phyloP scores from a whole-genome alignment of 2,113 vertebrate species.

The Conger conger region DNA sequence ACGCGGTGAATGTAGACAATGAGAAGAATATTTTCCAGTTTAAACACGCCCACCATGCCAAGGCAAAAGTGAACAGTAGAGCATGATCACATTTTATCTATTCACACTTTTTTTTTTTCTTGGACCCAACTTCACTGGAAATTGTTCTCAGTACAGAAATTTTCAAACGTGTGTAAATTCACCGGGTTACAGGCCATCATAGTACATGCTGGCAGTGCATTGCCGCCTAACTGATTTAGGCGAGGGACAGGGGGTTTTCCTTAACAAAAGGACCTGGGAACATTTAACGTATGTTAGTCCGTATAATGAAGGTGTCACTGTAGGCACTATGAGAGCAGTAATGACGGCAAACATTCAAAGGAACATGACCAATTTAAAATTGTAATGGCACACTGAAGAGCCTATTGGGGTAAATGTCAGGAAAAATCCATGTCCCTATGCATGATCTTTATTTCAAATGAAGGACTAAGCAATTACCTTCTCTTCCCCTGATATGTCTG shows the following conservation, averaged over 20 bases:
- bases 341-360: no score
- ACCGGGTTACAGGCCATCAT: no score
- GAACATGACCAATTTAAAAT: no score
- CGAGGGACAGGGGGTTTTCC: no score
- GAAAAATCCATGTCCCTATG: no score
- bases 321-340: no score
- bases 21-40: background rate
- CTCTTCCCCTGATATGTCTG: conserved; percentile 86
- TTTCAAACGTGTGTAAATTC: background rate
- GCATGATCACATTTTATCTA: background rate
- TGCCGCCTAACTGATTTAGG: background rate
- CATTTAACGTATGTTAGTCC: no score
- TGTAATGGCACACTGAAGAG: no score
- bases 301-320: no score
- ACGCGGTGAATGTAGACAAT: background rate
- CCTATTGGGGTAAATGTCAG: no score
- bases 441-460: background rate
- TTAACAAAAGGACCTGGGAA: no score
- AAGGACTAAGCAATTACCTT: conserved; percentile 71
- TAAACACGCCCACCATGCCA: background rate
- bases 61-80: background rate
- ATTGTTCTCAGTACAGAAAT: background rate
- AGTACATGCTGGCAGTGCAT: background rate
- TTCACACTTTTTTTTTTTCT: background rate
- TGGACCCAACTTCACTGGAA: background rate